Evolutionary conservation across 2,113 vertebrate species (phyloP).

Genomic region (Heterotis niloticus): DNA sequence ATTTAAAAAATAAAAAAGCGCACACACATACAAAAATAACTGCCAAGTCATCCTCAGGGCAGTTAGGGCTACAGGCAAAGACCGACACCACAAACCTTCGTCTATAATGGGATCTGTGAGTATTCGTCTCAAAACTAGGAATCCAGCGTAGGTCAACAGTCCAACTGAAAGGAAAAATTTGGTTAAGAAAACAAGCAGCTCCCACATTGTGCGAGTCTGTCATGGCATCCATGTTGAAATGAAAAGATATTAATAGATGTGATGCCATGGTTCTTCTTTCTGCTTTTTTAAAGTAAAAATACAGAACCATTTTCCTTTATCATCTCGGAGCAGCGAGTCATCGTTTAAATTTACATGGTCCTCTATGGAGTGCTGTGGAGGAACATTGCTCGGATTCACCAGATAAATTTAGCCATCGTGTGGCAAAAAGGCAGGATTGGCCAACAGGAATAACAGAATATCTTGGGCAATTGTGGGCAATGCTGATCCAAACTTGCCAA

Average conservation of each 20-base stretch:
- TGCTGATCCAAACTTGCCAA: no score
- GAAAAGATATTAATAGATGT: conserved; percentile 13
- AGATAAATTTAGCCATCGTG: no score
- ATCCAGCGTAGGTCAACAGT: conserved; percentile 31
- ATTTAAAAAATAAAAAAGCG: no score
- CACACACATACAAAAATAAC: conserved; percentile 26
- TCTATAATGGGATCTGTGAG: not conserved
- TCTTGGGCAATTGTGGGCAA: no score
- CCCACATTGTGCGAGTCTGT: conserved; percentile 6
- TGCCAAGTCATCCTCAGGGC: conserved; percentile 42
- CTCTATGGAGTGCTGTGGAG: no score
- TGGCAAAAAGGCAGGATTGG: no score
- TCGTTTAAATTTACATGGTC: no score
- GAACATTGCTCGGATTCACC: no score
- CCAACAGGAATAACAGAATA: no score
- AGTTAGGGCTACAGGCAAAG: not conserved
- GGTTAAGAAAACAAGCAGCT: not conserved
- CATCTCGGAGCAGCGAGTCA: no score
- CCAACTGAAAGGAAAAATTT: conserved; percentile 34
- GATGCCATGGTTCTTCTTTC: not conserved
- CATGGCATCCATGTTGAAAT: not conserved
- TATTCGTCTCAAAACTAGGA: conserved; percentile 33
- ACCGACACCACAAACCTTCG: conserved; percentile 21
- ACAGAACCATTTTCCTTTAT: no score
- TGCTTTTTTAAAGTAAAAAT: no score